Base-by-base conservation (phyloP, 2,797 vertebrate species). In the Selene dorsalis region DNA sequence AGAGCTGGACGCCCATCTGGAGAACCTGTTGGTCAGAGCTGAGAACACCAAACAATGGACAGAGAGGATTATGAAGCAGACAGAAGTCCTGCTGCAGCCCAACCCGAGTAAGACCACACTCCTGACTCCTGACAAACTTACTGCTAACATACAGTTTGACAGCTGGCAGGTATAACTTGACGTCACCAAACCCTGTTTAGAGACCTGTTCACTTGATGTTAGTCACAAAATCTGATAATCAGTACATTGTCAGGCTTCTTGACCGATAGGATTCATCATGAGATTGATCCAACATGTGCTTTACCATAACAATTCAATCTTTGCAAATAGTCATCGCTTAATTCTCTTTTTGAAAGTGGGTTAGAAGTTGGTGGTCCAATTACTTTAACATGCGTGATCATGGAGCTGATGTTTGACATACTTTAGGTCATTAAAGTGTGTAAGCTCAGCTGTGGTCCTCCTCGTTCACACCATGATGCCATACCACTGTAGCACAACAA, bases 21-120 rank as follows among this genome's bases (percentile, higher is more conserved):
- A 99, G 93, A 99, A 97, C 82, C 97, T 99, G 35, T 91, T 99
- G 84, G 90, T 93, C 90, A 96, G 97, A 94, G 98, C 98, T 76
- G 98, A 99, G 92, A 96, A 94, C 94, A 99, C 97, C 83, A 99
- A 98, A 91, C 88, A 94, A 75, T 99, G 97, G 97, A 98, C 98
- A 50, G 98, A 99, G 83, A 97, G 94, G 93, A 97, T 99, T 70
- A 95, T 99, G 96, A 99, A 96, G 87, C 98, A 99, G 92, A 99
- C 98, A 1, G 98, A 99, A 84, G 97, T 99, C 10, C 89, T 99
- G 77, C 69, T 99, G 70, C 98, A 99, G 85, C 98, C 98, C 87
- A 99, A 99, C 91, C 98, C 98, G 89, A 99, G 98, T 99, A 96
- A 95, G 96, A 78, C 0, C 57, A 22, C 28, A 30, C 18, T 20